A percentile compares a stretch with the other conserved stretches of the same genome.
Evolutionary conservation across 2,797 vertebrate species (phyloP).

Genomic region (Paramormyrops hopkinsi): DNA sequence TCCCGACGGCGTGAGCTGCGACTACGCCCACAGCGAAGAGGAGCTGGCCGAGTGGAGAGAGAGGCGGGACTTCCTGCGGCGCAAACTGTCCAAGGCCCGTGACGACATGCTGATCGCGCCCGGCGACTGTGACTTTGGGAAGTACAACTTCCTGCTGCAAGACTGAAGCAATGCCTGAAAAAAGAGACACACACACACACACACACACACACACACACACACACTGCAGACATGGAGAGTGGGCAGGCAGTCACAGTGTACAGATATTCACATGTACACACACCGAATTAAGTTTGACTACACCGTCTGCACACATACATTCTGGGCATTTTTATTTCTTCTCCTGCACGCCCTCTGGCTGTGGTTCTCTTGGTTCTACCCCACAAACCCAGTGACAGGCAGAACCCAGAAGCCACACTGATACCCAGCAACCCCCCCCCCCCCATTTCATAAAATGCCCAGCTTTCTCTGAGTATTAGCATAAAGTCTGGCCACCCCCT

Average conservation of each 20-base stretch:
- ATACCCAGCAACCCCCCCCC: neutral
- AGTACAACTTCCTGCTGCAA: conserved; percentile 86
- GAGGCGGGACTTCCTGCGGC: conserved; percentile 77
- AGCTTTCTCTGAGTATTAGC: neutral
- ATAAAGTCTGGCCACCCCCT: neutral
- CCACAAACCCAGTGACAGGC: neutral
- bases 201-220: neutral
- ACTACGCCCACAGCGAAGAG: conserved; percentile 77
- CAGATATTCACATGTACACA: neutral
- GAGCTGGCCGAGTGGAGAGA: conserved; percentile 87
- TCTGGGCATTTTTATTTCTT: neutral
- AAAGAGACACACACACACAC: neutral
- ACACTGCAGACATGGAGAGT: neutral
- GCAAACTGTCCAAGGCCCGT: conserved; percentile 80
- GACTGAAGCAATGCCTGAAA: conserved; percentile 48
- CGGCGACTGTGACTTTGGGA: conserved; percentile 82
- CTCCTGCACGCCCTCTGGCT: neutral
- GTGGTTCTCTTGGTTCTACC: neutral
- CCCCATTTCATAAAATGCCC: neutral
- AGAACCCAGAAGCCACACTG: neutral
- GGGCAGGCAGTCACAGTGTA: neutral
- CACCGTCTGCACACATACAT: too few species aligned
- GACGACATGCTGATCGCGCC: conserved; percentile 86
- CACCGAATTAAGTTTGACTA: neutral
- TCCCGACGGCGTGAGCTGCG: conserved; percentile 77